phyloP scores from a whole-genome alignment of 2,888 invertebrate genomes.

The Timandra comae region DNA sequence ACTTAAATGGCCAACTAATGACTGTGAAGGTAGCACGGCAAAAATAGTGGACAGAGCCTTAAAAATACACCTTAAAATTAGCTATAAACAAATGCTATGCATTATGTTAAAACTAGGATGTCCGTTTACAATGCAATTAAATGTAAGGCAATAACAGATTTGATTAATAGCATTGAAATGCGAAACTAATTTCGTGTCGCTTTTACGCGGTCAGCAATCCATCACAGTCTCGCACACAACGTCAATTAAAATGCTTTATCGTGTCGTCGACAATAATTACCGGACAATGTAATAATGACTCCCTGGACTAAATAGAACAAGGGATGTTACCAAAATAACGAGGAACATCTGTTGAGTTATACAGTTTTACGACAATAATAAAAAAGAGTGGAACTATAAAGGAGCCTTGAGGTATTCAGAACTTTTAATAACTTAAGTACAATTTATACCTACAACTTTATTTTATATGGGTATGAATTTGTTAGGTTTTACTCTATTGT shows the following conservation, averaged over 20 bases:
- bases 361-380: constrained; percentile 17
- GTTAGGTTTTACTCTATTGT: too few species aligned
- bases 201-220: constrained; percentile 24
- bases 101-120: too few species aligned
- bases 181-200: constrained; percentile 27
- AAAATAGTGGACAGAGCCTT: too few species aligned
- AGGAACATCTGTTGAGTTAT: constrained; percentile 14
- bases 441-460: too few species aligned
- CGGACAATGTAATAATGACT: constrained; percentile 17
- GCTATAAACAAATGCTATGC: too few species aligned
- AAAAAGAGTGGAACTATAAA: constrained; percentile 18
- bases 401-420: constrained; percentile 15
- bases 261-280: constrained; percentile 25
- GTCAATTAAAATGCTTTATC: constrained; percentile 37
- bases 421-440: too few species aligned
- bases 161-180: constrained; percentile 30
- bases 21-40: constrained; percentile 9
- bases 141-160: constrained; percentile 21
- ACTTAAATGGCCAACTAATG: constrained; percentile 31
- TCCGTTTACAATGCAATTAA: not conserved
- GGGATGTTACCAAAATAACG: constrained; percentile 15
- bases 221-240: constrained; percentile 30
- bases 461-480: too few species aligned
- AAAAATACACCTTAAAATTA: too few species aligned
- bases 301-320: constrained; percentile 18